A percentile compares a stretch with the other conserved stretches of the same genome.
Conservation (phyloP, 23 tunicate species). For the Ascidia mentula region DNA sequence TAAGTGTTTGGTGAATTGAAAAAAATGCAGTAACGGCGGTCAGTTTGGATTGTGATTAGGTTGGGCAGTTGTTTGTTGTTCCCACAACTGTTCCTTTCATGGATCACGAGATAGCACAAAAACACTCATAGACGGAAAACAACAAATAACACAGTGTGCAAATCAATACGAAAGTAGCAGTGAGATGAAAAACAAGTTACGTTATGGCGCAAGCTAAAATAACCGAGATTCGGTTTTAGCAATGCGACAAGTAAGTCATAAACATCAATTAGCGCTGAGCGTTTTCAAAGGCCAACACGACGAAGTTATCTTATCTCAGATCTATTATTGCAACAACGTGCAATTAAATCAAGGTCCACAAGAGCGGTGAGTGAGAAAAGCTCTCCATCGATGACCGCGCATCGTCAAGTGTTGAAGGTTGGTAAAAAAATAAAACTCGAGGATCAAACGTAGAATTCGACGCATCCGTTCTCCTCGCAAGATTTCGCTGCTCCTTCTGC, state of each 20-base stretch:
- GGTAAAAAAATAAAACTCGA: background rate
- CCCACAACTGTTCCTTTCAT: no score
- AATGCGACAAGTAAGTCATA: background rate
- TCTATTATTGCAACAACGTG: slow-evolving; percentile 10
- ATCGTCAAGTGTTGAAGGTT: background rate
- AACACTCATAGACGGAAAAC: no score
- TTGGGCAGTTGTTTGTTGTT: no score
- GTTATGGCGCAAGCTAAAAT: background rate
- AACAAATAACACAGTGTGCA: slow-evolving; percentile 13
- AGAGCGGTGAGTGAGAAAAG: background rate
- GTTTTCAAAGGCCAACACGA: background rate
- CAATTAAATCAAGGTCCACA: background rate
- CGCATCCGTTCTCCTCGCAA: slow-evolving; percentile 95
- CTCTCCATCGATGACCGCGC: background rate
- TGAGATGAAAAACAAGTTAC: slow-evolving; percentile 3
- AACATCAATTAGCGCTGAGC: background rate
- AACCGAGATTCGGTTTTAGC: background rate
- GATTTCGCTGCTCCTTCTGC: slow-evolving; percentile 87
- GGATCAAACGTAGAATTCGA: slow-evolving; percentile 92
- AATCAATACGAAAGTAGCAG: background rate
- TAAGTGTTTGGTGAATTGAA: no score
- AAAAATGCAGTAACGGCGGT: no score
- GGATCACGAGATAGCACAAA: no score
- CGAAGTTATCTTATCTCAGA: background rate
- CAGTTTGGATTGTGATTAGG: no score